Evolutionary conservation across 2,113 vertebrate species (phyloP).

Genomic region (Caranx melampygus): DNA sequence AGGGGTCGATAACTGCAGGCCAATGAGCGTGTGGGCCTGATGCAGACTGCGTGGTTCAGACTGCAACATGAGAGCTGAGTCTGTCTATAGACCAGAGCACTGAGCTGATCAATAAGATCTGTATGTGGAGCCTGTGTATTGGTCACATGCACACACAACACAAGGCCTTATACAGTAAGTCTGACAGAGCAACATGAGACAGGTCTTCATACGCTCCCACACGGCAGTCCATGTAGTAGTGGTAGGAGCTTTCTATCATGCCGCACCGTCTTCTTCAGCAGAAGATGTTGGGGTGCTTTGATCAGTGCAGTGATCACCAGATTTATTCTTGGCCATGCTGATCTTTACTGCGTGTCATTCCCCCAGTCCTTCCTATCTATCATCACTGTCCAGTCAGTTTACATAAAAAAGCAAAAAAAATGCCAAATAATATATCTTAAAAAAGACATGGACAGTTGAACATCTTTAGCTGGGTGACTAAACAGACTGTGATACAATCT

Average conservation of each 20-base stretch:
- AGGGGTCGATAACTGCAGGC: constrained; percentile 17
- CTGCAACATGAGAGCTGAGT: background rate
- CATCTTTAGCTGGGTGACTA: background rate
- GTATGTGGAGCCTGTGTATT: constrained; percentile 8
- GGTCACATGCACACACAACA: background rate
- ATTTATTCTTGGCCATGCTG: no score
- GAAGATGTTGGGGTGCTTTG: background rate
- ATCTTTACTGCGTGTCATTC: no score
- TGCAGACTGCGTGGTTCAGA: constrained; percentile 13
- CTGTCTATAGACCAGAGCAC: background rate
- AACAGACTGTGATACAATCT: background rate
- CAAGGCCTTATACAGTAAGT: background rate
- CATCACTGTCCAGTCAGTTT: no score
- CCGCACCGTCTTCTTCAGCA: background rate
- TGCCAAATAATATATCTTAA: no score
- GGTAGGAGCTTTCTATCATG: background rate
- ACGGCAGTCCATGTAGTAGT: background rate
- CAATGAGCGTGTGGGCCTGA: constrained; percentile 38
- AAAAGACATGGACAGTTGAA: background rate
- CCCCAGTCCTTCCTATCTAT: no score
- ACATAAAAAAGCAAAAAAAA: no score
- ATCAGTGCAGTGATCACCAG: no score
- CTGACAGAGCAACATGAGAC: background rate
- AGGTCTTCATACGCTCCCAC: no score
- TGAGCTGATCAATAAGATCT: constrained; percentile 38